Percentiles rank a stretch among this genome's conserved stretches.
Evolutionary conservation across 1,140 invertebrate species (phyloP).

Genomic region (Protaetia brevitarsis): DNA sequence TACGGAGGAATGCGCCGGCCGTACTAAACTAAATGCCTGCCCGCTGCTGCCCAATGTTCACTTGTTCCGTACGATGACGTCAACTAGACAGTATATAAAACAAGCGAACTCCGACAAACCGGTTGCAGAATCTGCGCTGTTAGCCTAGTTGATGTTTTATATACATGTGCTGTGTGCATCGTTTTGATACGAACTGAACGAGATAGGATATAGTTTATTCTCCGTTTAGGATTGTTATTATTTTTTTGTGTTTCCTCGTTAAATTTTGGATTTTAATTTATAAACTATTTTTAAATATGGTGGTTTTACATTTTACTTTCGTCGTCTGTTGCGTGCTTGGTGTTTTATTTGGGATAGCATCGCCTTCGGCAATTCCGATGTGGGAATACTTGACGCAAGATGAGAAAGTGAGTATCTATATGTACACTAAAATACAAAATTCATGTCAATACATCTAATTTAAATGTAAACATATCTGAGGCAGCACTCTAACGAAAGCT

Average conservation of each 20-base stretch:
- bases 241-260: not conserved
- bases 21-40: too few relatives aligned
- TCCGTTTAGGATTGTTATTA: not conserved
- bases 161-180: not conserved
- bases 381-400: constrained; percentile 66
- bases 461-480: too few relatives aligned
- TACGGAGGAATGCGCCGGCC: not conserved
- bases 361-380: constrained; percentile 63
- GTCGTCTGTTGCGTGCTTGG: too few relatives aligned
- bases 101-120: not conserved
- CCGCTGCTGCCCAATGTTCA: not conserved
- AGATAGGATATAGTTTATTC: not conserved
- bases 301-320: not conserved
- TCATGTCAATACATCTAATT: too few relatives aligned
- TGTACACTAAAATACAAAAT: too few relatives aligned
- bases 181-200: not conserved
- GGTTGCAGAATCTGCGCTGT: not conserved
- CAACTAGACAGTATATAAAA: constrained; percentile 2
- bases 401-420: constrained; percentile 59
- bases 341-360: not conserved
- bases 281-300: not conserved
- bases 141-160: not conserved
- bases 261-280: not conserved
- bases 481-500: too few relatives aligned
- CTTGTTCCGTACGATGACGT: not conserved